Conservation (phyloP, 2,797 vertebrate species). For the Hyperoplus immaculatus region DNA sequence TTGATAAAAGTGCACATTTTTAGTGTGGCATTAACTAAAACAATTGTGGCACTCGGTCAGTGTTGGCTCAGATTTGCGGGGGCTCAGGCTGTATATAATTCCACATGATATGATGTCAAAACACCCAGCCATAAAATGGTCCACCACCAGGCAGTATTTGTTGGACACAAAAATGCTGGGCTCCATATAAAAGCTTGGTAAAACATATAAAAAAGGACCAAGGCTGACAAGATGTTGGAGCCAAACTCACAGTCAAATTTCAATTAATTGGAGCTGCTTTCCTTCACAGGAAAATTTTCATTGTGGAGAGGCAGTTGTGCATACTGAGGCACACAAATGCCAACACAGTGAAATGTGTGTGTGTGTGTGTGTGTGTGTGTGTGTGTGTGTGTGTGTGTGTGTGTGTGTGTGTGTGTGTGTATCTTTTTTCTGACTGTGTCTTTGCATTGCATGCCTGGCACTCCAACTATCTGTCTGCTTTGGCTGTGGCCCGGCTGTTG, state of each 20-base stretch:
- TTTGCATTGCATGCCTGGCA: slow-evolving; percentile 79
- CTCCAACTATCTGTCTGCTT: slow-evolving; percentile 80
- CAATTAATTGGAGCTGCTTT: slow-evolving; percentile 39
- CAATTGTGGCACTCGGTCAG: slow-evolving; percentile 68
- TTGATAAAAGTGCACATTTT: slow-evolving; percentile 36
- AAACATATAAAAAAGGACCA: slow-evolving; percentile 39
- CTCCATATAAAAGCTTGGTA: slow-evolving; percentile 41
- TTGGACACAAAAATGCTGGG: slow-evolving; percentile 46
- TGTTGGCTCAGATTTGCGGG: slow-evolving; percentile 54
- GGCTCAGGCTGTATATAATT: slow-evolving; percentile 59
- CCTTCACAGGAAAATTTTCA: slow-evolving; percentile 29
- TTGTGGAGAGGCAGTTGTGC: slow-evolving; percentile 45
- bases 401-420: slow-evolving; percentile 6
- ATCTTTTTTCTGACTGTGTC: slow-evolving; percentile 49
- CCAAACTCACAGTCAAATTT: slow-evolving; percentile 25
- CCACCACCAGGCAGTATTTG: slow-evolving; percentile 44
- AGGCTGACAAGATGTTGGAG: slow-evolving; percentile 40
- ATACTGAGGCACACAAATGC: slow-evolving; percentile 39
- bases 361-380: slow-evolving; percentile 23
- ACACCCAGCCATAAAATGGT: slow-evolving; percentile 58
- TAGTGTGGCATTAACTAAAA: slow-evolving; percentile 27
- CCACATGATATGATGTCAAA: slow-evolving; percentile 70
- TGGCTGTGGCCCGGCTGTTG: slow-evolving; percentile 76
- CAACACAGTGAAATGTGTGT: slow-evolving; percentile 35
- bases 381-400: slow-evolving; percentile 22